These are phyloP conservation scores for Porites evermanni DNA, from an alignment of 92 coral and sea anemone species.

Conservation along the genomic window DNA sequence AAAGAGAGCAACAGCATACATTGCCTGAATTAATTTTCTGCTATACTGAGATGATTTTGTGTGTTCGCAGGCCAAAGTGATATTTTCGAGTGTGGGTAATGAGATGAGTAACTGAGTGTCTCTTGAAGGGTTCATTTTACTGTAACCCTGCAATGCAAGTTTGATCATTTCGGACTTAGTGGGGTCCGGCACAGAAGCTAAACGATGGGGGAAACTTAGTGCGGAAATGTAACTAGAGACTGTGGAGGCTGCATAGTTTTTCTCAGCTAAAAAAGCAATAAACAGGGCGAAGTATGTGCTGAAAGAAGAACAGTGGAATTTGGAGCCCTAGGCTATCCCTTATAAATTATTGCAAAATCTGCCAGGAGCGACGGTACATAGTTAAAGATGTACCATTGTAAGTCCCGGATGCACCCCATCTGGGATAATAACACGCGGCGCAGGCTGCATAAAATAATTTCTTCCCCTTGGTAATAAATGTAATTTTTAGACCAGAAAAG, in stretches of 20 bases:
- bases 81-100: neutral
- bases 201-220: too few species aligned
- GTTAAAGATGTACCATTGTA: too few species aligned
- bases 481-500: too few species aligned
- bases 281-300: slow-evolving; percentile 18
- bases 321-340: too few species aligned
- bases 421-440: too few species aligned
- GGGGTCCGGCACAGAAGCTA: too few species aligned
- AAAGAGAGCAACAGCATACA: slow-evolving; percentile 10
- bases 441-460: too few species aligned
- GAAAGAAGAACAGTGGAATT: too few species aligned
- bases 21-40: neutral
- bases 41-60: neutral
- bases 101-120: neutral
- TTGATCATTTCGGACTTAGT: neutral
- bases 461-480: too few species aligned
- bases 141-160: neutral
- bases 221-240: neutral
- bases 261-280: slow-evolving; percentile 8
- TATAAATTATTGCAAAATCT: too few species aligned
- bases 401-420: too few species aligned
- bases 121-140: neutral
- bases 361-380: too few species aligned
- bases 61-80: neutral
- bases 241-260: slow-evolving; percentile 13